Percentiles rank a stretch among this genome's conserved stretches.
These are phyloP conservation scores for Halichoerus grypus DNA, from an alignment of 2,113 vertebrate species.

Conservation along the genomic window DNA sequence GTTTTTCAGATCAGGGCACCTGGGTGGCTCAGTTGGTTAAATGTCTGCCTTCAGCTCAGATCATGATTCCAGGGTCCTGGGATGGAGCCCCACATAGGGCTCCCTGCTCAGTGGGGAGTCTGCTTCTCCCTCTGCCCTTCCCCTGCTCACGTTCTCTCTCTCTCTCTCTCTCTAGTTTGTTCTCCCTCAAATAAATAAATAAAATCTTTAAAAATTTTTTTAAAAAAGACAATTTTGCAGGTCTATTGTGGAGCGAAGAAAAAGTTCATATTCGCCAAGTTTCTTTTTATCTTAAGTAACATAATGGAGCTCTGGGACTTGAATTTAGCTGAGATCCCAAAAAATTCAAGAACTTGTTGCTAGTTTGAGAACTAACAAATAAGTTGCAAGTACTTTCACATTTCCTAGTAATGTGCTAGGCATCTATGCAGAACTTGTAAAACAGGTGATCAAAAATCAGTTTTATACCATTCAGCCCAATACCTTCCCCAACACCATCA, in stretches of 20 bases:
- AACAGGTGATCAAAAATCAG: not conserved
- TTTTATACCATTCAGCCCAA: not conserved
- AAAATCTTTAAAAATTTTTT: too few species aligned
- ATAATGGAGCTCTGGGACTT: not conserved
- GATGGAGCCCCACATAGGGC: not conserved
- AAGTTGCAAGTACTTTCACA: not conserved
- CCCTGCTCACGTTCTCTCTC: not conserved
- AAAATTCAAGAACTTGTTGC: not conserved
- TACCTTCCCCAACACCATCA: not conserved
- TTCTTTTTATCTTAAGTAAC: not conserved
- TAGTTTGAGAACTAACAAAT: not conserved
- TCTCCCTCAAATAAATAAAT: not conserved
- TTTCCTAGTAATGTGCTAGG: not conserved
- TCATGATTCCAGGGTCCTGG: not conserved
- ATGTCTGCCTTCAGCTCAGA: not conserved
- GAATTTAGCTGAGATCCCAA: not conserved
- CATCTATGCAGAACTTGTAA: not conserved
- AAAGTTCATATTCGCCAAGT: not conserved
- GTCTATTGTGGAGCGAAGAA: not conserved
- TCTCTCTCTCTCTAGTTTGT: too few species aligned
- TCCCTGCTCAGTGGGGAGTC: too few species aligned
- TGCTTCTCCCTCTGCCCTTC: not conserved
- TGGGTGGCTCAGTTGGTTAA: not conserved
- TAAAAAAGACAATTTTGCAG: too few species aligned
- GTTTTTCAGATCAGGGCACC: not conserved